A percentile compares a stretch with the other conserved stretches of the same genome.
These are phyloP conservation scores for Campoplex nolae DNA, from an alignment of 2,888 invertebrate genomes.

Conservation along the genomic window DNA sequence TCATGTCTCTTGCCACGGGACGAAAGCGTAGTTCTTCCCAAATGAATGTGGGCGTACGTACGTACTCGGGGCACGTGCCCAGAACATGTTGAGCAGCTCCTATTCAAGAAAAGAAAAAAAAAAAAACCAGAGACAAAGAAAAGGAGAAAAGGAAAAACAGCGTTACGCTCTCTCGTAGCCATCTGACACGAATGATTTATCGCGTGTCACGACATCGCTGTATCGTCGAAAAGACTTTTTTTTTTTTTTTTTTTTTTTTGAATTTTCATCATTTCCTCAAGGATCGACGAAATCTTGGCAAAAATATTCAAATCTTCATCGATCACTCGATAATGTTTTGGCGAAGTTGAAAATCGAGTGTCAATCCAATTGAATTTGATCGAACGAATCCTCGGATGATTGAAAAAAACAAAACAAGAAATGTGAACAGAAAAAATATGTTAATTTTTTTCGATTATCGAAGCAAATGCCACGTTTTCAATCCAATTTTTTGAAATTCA, in stretches of 20 bases:
- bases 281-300: background rate
- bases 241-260: conserved; percentile 67
- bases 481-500: background rate
- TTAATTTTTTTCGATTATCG: background rate
- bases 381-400: too few relatives aligned
- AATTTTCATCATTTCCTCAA: background rate
- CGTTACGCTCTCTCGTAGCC: conserved; percentile 63
- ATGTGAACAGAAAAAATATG: background rate
- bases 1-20: conserved; percentile 75
- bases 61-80: conserved; percentile 78
- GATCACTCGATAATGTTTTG: background rate
- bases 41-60: conserved; percentile 78
- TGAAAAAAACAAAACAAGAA: too few relatives aligned
- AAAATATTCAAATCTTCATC: background rate
- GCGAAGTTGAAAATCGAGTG: background rate
- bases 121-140: conserved; percentile 3
- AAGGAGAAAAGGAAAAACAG: conserved; percentile 20
- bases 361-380: too few relatives aligned
- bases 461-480: background rate
- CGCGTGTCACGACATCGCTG: conserved; percentile 63
- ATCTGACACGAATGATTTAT: conserved; percentile 70
- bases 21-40: conserved; percentile 70
- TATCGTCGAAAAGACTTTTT: conserved; percentile 57
- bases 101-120: conserved; percentile 51
- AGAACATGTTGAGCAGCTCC: conserved; percentile 65